Evolutionary conservation across 2,113 vertebrate species (phyloP).

Genomic region (Pseudonaja textilis): DNA sequence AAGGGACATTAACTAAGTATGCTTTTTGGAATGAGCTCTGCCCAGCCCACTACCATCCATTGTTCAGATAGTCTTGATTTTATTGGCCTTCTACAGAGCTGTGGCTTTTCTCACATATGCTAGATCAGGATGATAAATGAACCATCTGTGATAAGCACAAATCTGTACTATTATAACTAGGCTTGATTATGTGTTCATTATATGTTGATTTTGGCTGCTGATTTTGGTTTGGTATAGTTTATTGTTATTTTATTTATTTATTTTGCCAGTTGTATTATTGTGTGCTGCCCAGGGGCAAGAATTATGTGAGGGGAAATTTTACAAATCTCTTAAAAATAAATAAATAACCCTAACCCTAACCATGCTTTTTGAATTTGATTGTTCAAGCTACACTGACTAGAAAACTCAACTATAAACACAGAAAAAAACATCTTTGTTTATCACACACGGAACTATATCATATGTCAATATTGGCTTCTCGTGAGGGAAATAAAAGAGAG

Average conservation of each 20-base stretch:
- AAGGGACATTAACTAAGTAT: background rate
- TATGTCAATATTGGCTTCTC: slow-evolving; percentile 50
- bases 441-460: slow-evolving; percentile 35
- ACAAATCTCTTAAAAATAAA: background rate
- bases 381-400: slow-evolving; percentile 31
- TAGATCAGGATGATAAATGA: background rate
- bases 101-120: background rate
- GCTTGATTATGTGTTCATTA: background rate
- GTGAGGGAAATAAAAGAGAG: slow-evolving; percentile 50
- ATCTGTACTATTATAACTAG: background rate
- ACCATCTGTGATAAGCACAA: background rate
- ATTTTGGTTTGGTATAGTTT: background rate
- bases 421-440: slow-evolving; percentile 40
- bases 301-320: background rate
- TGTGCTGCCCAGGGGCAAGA: background rate
- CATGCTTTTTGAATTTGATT: background rate
- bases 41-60: background rate
- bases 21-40: background rate
- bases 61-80: background rate
- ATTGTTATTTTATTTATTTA: background rate
- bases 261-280: background rate
- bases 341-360: background rate
- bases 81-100: background rate
- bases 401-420: slow-evolving; percentile 54
- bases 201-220: background rate